phyloP scores from a whole-genome alignment of 2,113 vertebrate genomes.

The Indicator maculatus region DNA sequence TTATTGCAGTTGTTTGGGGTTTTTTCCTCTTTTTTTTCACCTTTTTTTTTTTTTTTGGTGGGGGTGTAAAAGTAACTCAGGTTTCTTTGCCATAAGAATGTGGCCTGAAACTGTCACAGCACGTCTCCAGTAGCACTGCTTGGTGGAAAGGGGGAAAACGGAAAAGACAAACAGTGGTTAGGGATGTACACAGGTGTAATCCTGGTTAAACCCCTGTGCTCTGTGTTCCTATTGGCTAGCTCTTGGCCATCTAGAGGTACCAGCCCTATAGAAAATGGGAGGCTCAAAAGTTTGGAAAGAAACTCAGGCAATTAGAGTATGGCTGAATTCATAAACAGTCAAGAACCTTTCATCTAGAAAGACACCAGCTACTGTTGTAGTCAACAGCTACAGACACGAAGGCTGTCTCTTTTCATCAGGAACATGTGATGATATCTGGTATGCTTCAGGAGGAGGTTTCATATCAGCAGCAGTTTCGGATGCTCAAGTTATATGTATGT shows the following conservation, averaged over 20 bases:
- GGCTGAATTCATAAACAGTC: not conserved
- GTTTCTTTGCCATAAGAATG: not conserved
- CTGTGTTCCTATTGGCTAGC: not conserved
- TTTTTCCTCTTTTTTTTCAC: too few species aligned
- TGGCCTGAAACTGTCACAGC: slow-evolving; percentile 15
- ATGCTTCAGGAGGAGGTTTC: slow-evolving; percentile 5
- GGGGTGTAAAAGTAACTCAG: not conserved
- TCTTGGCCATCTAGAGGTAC: not conserved
- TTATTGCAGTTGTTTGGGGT: not conserved
- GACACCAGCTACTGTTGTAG: not conserved
- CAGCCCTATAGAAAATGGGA: not conserved
- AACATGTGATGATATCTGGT: not conserved
- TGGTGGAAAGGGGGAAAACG: not conserved
- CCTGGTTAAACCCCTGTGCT: not conserved
- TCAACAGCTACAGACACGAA: not conserved
- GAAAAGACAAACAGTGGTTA: not conserved
- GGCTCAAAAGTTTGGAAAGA: not conserved
- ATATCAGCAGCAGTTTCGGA: slow-evolving; percentile 11
- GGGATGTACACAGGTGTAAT: not conserved
- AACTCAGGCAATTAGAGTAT: not conserved
- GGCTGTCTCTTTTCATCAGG: not conserved
- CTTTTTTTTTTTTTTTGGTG: not conserved
- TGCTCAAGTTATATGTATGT: slow-evolving; percentile 22
- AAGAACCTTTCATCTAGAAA: not conserved
- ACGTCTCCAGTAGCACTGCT: not conserved